These are phyloP conservation scores for Bergia sp. DNA, from an alignment of 92 coral and sea anemone species.

Conservation along the genomic window DNA sequence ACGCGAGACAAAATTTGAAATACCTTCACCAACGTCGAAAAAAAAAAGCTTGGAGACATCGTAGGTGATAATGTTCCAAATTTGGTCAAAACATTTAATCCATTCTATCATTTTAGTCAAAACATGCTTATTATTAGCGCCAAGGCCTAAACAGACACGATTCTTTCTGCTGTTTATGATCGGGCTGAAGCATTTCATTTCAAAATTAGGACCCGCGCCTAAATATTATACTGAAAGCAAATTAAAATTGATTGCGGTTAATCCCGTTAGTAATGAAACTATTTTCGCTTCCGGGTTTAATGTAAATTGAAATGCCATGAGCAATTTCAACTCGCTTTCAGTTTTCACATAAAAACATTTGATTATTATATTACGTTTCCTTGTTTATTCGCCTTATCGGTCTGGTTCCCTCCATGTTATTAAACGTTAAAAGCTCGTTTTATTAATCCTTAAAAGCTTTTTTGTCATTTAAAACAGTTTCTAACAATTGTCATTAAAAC, in stretches of 20 bases:
- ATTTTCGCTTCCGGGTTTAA: slow-evolving; percentile 34
- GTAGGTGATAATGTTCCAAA: not conserved
- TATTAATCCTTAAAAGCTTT: slow-evolving; percentile 30
- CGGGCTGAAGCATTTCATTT: not conserved
- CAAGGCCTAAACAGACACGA: not conserved
- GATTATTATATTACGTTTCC: not conserved
- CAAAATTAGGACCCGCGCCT: not conserved
- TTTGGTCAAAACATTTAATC: not conserved
- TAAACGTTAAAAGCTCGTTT: slow-evolving; percentile 31
- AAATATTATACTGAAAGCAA: not conserved
- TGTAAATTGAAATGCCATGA: slow-evolving; percentile 18
- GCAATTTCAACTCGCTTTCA: slow-evolving; percentile 1
- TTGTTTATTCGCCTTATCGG: slow-evolving; percentile 34
- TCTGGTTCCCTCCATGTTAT: not conserved
- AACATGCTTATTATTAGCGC: not conserved
- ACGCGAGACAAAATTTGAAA: no score
- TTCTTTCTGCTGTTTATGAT: not conserved
- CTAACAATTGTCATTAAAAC: slow-evolving; percentile 13
- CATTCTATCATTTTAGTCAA: not conserved
- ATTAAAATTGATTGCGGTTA: slow-evolving; percentile 15
- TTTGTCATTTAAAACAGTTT: slow-evolving; percentile 26
- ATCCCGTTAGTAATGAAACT: slow-evolving; percentile 17
- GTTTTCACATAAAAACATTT: not conserved
- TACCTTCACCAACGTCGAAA: not conserved
- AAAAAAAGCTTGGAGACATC: not conserved